A percentile compares a stretch with the other conserved stretches of the same genome.
These are phyloP conservation scores for Sturnira hondurensis DNA, from an alignment of 2,113 vertebrate genomes.

Conservation along the genomic window DNA sequence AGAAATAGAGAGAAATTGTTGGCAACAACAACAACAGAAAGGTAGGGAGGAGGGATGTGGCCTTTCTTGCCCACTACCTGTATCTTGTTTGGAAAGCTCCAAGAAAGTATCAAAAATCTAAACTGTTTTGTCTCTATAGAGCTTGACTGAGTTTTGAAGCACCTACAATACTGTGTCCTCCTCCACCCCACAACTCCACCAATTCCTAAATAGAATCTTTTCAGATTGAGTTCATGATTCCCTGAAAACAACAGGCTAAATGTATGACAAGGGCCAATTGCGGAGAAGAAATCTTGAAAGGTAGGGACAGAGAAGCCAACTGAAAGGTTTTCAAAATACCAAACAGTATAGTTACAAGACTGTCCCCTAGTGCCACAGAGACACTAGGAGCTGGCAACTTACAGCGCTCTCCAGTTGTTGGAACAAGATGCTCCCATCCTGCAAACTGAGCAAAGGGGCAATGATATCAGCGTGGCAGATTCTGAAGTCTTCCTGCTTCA, in stretches of 20 bases:
- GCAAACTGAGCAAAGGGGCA: not conserved
- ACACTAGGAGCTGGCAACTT: not conserved
- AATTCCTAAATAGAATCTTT: not conserved
- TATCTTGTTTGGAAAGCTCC: not conserved
- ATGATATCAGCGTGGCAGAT: not conserved
- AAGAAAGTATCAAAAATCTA: not conserved
- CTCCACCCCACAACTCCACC: not conserved
- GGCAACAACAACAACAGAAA: not conserved
- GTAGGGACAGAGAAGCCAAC: not conserved
- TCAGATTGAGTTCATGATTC: not conserved
- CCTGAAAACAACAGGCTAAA: not conserved
- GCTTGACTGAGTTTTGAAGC: not conserved
- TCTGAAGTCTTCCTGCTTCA: not conserved
- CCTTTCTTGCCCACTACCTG: not conserved
- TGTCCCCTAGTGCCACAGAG: not conserved
- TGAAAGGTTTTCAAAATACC: not conserved
- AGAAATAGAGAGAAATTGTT: not conserved
- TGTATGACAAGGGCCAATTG: not conserved
- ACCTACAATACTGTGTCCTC: not conserved
- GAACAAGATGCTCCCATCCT: not conserved
- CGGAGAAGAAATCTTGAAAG: not conserved
- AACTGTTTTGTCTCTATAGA: not conserved
- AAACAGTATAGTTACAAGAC: not conserved
- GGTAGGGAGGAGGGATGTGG: accelerated
- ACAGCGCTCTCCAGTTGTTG: not conserved